phyloP scores from a whole-genome alignment of 2,113 vertebrate genomes.

The Azemiops feae region DNA sequence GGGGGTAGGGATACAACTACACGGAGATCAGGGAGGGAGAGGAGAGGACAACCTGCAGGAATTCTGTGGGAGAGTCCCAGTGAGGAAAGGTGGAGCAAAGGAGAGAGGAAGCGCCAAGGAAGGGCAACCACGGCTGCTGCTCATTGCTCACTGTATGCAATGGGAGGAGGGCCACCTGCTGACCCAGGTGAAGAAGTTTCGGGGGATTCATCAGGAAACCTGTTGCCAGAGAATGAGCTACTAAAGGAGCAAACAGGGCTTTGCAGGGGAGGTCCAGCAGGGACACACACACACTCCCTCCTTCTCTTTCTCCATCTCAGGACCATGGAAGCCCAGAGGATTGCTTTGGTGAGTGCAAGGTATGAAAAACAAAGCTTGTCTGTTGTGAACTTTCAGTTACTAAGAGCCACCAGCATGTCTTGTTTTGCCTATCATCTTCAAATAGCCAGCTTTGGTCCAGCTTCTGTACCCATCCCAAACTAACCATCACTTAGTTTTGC shows the following conservation, averaged over 20 bases:
- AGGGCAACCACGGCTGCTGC: neutral
- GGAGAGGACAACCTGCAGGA: neutral
- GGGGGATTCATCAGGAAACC: neutral
- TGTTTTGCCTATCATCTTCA: neutral
- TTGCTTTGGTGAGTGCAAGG: neutral
- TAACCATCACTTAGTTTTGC: constrained; percentile 89
- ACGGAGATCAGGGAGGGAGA: neutral
- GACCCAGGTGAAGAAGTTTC: neutral
- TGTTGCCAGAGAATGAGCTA: neutral
- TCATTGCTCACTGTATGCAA: neutral
- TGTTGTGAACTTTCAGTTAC: too few species aligned
- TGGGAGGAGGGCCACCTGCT: neutral
- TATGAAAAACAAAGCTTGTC: neutral
- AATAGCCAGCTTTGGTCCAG: neutral
- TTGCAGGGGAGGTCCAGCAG: neutral
- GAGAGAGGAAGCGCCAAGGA: neutral
- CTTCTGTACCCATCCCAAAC: constrained; percentile 23
- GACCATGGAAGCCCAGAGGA: neutral
- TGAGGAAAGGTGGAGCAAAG: neutral
- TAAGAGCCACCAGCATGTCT: too few species aligned
- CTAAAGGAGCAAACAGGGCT: neutral
- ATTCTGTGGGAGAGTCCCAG: neutral
- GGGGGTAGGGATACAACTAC: neutral
- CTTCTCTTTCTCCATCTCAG: neutral
- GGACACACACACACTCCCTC: neutral